Evolutionary conservation across 2,113 vertebrate genomes (phyloP).

Genomic region (Oryzias celebensis): DNA sequence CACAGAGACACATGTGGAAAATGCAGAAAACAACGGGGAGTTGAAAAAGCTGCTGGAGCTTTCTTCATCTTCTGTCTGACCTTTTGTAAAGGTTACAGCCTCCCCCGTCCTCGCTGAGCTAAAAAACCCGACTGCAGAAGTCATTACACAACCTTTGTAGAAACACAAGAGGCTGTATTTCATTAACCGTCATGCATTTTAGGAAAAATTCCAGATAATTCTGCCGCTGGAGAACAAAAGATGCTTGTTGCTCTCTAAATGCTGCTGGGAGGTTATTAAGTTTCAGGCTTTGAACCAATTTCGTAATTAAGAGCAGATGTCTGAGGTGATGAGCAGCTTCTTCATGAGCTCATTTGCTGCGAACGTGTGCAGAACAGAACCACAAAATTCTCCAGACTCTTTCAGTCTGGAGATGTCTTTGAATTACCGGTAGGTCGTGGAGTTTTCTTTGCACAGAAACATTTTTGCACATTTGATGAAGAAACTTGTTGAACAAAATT

Average conservation of each 20-base stretch:
- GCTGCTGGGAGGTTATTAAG: neutral
- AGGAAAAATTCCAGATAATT: neutral
- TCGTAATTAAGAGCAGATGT: slow-evolving; percentile 16
- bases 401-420: too few relatives aligned
- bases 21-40: too few relatives aligned
- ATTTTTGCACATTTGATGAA: too few relatives aligned
- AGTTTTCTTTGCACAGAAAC: too few relatives aligned
- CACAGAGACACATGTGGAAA: neutral
- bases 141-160: neutral
- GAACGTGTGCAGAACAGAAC: neutral
- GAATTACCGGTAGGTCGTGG: too few relatives aligned
- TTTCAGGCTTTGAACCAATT: slow-evolving; percentile 1
- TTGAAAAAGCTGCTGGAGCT: slow-evolving; percentile 1
- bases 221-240: neutral
- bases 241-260: neutral
- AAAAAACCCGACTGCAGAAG: neutral
- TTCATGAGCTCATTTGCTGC: slow-evolving; percentile 1
- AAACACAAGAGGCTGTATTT: neutral
- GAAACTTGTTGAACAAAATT: neutral
- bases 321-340: slow-evolving; percentile 8
- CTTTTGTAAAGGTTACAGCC: too few relatives aligned
- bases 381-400: too few relatives aligned
- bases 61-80: neutral
- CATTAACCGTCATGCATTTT: neutral
- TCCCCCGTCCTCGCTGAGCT: neutral